Conservation (phyloP, 2,888 invertebrate genomes). For the Callinectes sapidus region DNA sequence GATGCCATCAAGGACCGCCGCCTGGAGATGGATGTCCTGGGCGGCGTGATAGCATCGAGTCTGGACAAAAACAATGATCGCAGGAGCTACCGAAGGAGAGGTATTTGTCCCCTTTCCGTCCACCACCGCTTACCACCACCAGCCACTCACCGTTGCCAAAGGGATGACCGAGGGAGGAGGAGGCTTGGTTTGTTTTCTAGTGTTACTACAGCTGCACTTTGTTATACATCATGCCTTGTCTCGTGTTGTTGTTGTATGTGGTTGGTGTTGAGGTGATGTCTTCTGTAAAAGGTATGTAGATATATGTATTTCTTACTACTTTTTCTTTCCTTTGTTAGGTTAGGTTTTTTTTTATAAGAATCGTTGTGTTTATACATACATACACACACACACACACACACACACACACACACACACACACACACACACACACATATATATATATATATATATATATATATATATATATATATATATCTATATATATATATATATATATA, state of each 20-base stretch:
- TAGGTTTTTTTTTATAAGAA: too few relatives aligned
- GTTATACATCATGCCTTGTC: background rate
- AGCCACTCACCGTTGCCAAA: slow-evolving; percentile 7
- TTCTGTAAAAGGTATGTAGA: background rate
- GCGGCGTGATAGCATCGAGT: slow-evolving; percentile 27
- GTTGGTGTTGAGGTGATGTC: background rate
- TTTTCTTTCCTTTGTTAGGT: too few relatives aligned
- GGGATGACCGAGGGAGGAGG: background rate
- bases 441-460: too few relatives aligned
- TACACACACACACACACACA: too few relatives aligned
- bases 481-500: slow-evolving; percentile 32
- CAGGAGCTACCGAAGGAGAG: slow-evolving; percentile 28
- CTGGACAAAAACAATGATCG: slow-evolving; percentile 22
- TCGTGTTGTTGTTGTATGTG: background rate
- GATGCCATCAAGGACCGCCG: slow-evolving; percentile 40
- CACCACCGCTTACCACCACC: background rate
- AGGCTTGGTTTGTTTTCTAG: background rate
- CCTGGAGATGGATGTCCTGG: slow-evolving; percentile 30
- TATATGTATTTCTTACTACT: too few relatives aligned
- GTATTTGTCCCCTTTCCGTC: slow-evolving; percentile 21
- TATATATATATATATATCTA: too few relatives aligned
- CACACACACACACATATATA: too few relatives aligned
- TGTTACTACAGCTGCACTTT: background rate
- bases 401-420: too few relatives aligned
- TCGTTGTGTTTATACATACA: too few relatives aligned